Base-by-base conservation (phyloP, 2,797 vertebrate genomes). In the Okamejei kenojei region DNA sequence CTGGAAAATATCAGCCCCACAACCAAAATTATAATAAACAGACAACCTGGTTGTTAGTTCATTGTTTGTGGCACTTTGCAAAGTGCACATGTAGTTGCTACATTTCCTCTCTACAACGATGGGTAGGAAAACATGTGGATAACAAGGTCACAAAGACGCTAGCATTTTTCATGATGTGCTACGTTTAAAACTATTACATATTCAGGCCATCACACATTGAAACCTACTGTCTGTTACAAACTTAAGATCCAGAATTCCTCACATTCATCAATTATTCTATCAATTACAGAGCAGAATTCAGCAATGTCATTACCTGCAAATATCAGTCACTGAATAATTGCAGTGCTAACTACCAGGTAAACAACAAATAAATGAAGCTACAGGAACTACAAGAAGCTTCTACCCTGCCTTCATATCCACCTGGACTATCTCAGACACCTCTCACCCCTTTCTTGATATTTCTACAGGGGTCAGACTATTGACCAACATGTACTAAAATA, bases 281-380 rank as follows among this genome's bases (percentile, higher is more conserved):
- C 80, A 82, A 26, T 82, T 82, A 54, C 17, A 17, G 32, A 81
- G 78, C n/a, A 80, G 80, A 82, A 82, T 38, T 45, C 80, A 82
- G 80, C 80, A 82, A 4, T 19, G 45, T 58, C 80, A 45, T 23
- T 78, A 78, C 76, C 76, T 32, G 8, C 7, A 78, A 29, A 32
- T 2, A 9, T 8, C 29, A 32, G n/a, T 78, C 29, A 58, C 32
- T 29, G 21, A 82, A 82, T 9, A 6, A 82, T 29, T 58, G 26
- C 23, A 58, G 80, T 54, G 45, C 38, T 82, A 58, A 54, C 38
- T 11, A 45, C 80, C 7, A 10, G 21, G 19, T 54, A 82, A 21
- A 26, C 35, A 82, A 7, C 23, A 58, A 54, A 45, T 82, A 17
- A 82, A 54, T 58, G 80, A 35, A 82, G 17, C 80, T 58, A 7